Percentiles rank a stretch among this genome's conserved stretches.
Evolutionary conservation across 1,140 invertebrate species (phyloP).

Genomic region (Luehdorfia chinensis): DNA sequence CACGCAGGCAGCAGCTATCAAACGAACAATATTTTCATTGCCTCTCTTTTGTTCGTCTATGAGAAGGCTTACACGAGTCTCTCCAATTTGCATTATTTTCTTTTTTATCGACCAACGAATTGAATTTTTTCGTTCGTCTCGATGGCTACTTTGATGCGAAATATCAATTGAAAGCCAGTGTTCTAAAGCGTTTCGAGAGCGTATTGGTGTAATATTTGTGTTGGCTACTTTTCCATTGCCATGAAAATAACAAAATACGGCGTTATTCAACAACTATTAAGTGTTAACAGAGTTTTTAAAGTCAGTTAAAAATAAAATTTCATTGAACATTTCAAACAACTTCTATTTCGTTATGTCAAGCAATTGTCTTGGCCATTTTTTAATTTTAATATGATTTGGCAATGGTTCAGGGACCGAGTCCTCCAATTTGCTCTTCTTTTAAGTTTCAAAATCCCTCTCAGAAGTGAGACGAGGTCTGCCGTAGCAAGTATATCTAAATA

Average conservation of each 20-base stretch:
- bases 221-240: constrained; percentile 1
- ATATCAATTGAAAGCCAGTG: constrained; percentile 22
- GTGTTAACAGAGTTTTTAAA: too few relatives aligned
- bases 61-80: constrained; percentile 58
- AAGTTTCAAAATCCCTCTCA: too few relatives aligned
- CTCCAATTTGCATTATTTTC: constrained; percentile 62
- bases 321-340: too few relatives aligned
- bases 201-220: constrained; percentile 14
- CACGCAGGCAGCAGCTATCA: constrained; percentile 39
- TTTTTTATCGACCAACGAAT: constrained; percentile 65
- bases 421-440: too few relatives aligned
- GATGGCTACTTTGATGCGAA: constrained; percentile 42
- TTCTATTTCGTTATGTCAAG: too few relatives aligned
- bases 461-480: too few relatives aligned
- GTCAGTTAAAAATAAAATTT: too few relatives aligned
- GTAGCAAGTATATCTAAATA: too few relatives aligned
- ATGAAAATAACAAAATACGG: not conserved
- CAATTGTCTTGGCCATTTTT: too few relatives aligned
- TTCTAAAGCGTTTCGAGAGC: constrained; percentile 7
- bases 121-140: constrained; percentile 55
- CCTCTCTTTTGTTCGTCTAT: constrained; percentile 65
- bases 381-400: too few relatives aligned
- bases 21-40: constrained; percentile 63
- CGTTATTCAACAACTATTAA: too few relatives aligned
- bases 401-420: too few relatives aligned